A percentile compares a stretch with the other conserved stretches of the same genome.
These are phyloP conservation scores for Semicossyphus pulcher DNA, from an alignment of 2,113 vertebrate genomes.

Conservation along the genomic window DNA sequence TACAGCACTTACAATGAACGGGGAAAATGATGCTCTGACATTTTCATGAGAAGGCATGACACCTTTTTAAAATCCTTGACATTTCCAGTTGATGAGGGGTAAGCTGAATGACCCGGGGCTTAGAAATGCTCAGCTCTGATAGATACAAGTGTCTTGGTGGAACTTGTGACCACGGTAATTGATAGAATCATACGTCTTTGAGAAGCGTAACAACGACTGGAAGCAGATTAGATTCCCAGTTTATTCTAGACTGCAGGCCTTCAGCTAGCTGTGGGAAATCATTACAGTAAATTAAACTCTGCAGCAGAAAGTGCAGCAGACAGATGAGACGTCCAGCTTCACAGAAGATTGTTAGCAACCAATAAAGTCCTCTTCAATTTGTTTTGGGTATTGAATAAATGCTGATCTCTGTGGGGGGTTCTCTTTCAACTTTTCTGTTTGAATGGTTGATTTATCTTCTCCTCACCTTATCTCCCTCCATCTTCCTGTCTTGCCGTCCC, in stretches of 20 bases:
- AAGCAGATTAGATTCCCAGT: constrained; percentile 43
- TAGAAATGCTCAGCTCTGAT: background rate
- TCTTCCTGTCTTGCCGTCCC: constrained; percentile 3
- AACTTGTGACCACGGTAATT: constrained; percentile 15
- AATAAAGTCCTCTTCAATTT: constrained; percentile 64
- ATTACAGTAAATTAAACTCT: constrained; percentile 62
- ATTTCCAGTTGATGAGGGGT: background rate
- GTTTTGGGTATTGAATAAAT: constrained; percentile 32
- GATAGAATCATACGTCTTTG: constrained; percentile 34
- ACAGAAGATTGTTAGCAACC: constrained; percentile 65
- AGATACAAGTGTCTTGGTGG: background rate
- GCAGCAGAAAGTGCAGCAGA: constrained; percentile 33
- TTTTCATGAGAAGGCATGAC: background rate
- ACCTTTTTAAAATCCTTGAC: background rate
- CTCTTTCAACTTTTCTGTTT: constrained; percentile 10
- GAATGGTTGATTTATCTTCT: background rate
- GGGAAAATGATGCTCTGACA: background rate
- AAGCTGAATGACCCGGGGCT: background rate
- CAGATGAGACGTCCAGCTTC: constrained; percentile 55
- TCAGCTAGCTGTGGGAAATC: constrained; percentile 48
- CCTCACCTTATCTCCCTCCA: background rate
- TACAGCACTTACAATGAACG: background rate
- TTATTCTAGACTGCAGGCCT: constrained; percentile 16
- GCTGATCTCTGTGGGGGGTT: constrained; percentile 13
- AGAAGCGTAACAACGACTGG: background rate